Percentiles rank a stretch among this genome's conserved stretches.
Evolutionary conservation across 2,797 vertebrate species (phyloP).

Genomic region (Chelidonichthys spinosus): DNA sequence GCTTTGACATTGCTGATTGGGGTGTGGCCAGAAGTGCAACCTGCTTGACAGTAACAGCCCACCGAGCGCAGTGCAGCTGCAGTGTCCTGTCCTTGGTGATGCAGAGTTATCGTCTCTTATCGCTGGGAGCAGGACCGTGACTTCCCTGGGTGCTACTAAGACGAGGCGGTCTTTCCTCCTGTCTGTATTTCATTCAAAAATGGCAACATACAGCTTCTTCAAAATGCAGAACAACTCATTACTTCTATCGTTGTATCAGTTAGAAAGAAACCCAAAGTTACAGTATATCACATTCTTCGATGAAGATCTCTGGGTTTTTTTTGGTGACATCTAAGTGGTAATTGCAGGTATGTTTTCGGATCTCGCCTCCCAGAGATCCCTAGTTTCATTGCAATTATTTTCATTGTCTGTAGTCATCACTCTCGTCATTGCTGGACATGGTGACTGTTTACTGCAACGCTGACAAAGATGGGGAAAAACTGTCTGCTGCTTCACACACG

Average conservation of each 20-base stretch:
- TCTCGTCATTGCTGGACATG: not conserved
- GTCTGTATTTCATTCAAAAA: not conserved
- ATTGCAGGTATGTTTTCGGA: not conserved
- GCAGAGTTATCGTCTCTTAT: constrained; percentile 12
- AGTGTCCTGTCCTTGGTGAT: not conserved
- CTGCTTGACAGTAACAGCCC: constrained; percentile 20
- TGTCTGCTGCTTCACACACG: not conserved
- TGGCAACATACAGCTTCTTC: not conserved
- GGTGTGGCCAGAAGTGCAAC: constrained; percentile 44
- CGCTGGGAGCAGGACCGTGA: constrained; percentile 1
- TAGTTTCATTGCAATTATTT: not conserved
- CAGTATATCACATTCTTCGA: not conserved
- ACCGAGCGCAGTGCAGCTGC: constrained; percentile 34
- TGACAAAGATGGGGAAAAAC: not conserved
- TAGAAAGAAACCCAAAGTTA: not conserved
- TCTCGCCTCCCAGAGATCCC: not conserved
- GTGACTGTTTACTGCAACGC: not conserved
- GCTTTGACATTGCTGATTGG: constrained; percentile 50
- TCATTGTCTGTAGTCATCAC: not conserved
- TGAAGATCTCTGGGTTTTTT: not conserved
- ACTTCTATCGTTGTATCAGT: not conserved
- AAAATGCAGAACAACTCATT: not conserved
- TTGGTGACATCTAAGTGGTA: not conserved
- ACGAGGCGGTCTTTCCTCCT: not conserved
- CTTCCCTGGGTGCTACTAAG: not conserved